A percentile compares a stretch with the other conserved stretches of the same genome.
phyloP scores from a whole-genome alignment of 2,888 invertebrate genomes.

The Volucella zonaria region DNA sequence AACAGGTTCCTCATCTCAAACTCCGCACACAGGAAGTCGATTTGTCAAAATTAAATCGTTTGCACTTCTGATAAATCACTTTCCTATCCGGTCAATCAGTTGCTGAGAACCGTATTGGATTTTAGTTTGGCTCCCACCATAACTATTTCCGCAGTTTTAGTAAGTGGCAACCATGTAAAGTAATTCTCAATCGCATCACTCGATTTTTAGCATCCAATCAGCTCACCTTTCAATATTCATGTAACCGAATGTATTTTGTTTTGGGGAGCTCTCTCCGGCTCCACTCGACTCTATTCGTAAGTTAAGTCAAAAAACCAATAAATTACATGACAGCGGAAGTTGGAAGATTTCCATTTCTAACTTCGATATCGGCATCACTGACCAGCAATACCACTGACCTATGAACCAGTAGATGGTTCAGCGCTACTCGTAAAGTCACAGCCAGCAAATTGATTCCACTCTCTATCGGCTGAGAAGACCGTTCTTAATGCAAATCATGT shows the following conservation, averaged over 20 bases:
- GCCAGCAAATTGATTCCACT: slow-evolving; percentile 49
- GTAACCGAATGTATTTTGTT: background rate
- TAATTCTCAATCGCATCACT: slow-evolving; percentile 1
- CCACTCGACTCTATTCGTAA: slow-evolving; percentile 9
- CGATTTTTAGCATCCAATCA: slow-evolving; percentile 68
- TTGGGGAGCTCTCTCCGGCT: slow-evolving; percentile 26
- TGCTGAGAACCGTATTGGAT: slow-evolving; percentile 40
- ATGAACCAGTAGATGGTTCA: slow-evolving; percentile 7
- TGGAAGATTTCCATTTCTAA: slow-evolving; percentile 8
- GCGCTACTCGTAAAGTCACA: background rate
- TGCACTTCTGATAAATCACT: background rate
- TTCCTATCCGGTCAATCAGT: slow-evolving; percentile 17
- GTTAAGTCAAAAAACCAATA: slow-evolving; percentile 58
- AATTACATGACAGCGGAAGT: slow-evolving; percentile 68
- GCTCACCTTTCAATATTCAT: slow-evolving; percentile 63
- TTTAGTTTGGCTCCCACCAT: slow-evolving; percentile 19
- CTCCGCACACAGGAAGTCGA: background rate
- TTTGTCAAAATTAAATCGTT: background rate
- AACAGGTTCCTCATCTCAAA: no score
- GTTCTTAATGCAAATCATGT: slow-evolving; percentile 70
- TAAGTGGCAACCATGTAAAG: slow-evolving; percentile 23
- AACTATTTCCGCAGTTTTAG: background rate
- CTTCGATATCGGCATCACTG: no score
- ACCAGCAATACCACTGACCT: slow-evolving; percentile 18
- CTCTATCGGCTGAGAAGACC: slow-evolving; percentile 13